Evolutionary conservation across 1,140 invertebrate genomes (phyloP).

Genomic region (Lanistes nyassanus): DNA sequence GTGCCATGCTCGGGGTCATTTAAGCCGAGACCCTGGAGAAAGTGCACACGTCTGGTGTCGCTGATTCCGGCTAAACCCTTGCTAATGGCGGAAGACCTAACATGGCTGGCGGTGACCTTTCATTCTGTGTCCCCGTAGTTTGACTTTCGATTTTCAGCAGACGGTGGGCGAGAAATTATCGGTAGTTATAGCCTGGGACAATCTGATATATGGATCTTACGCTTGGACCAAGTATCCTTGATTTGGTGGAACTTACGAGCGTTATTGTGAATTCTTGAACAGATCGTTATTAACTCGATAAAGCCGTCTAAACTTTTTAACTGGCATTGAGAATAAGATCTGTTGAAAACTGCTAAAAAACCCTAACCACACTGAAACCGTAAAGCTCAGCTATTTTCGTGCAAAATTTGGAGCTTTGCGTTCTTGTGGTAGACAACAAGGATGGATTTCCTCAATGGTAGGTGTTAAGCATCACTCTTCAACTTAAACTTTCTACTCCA

Average conservation of each 20-base stretch:
- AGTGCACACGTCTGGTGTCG: neutral
- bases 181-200: neutral
- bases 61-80: neutral
- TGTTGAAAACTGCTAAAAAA: too few relatives aligned
- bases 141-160: neutral
- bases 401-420: too few relatives aligned
- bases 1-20: neutral
- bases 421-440: too few relatives aligned
- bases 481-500: too few relatives aligned
- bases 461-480: too few relatives aligned
- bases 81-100: neutral
- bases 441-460: too few relatives aligned
- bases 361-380: too few relatives aligned
- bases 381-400: too few relatives aligned
- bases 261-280: neutral
- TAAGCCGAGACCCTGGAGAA: neutral
- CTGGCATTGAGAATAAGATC: too few relatives aligned
- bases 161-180: neutral
- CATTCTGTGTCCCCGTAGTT: neutral
- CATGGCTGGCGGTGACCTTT: neutral
- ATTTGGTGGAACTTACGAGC: neutral
- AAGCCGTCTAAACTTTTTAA: too few relatives aligned
- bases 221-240: neutral
- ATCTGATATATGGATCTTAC: neutral
- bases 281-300: too few relatives aligned